A percentile compares a stretch with the other conserved stretches of the same genome.
Evolutionary conservation across 2,797 vertebrate genomes (phyloP).

Genomic region (Danio jaintianensis): DNA sequence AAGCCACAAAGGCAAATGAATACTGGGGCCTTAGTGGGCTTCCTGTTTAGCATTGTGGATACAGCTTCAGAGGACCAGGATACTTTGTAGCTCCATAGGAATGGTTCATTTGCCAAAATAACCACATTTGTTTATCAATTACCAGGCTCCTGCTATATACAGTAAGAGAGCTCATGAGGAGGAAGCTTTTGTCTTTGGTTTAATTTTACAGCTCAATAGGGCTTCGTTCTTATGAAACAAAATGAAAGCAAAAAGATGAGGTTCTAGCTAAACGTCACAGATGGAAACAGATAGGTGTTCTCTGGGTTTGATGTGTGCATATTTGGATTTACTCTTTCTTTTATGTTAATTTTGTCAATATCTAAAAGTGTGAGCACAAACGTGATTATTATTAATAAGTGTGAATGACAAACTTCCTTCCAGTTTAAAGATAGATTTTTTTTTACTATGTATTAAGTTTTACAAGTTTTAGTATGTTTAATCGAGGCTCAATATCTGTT

Average conservation of each 20-base stretch:
- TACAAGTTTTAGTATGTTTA: no score
- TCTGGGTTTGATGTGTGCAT: neutral
- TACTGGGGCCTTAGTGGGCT: constrained; percentile 55
- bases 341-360: neutral
- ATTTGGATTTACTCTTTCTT: neutral
- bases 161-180: constrained; percentile 35
- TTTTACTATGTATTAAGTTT: no score
- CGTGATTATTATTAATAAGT: neutral
- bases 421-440: neutral
- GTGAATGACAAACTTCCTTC: neutral
- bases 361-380: neutral
- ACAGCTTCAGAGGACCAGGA: constrained; percentile 46
- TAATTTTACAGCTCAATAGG: constrained; percentile 56
- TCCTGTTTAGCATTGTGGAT: constrained; percentile 67
- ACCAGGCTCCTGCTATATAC: constrained; percentile 11
- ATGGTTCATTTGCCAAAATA: constrained; percentile 30
- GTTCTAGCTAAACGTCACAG: neutral
- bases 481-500: neutral
- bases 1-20: constrained; percentile 62
- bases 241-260: constrained; percentile 35
- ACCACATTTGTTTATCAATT: constrained; percentile 12
- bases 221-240: constrained; percentile 51
- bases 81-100: constrained; percentile 27
- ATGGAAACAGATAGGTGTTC: no score
- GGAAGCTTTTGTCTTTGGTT: constrained; percentile 34